phyloP scores from a whole-genome alignment of 1,140 invertebrate species.

The Metaphire vulgaris region DNA sequence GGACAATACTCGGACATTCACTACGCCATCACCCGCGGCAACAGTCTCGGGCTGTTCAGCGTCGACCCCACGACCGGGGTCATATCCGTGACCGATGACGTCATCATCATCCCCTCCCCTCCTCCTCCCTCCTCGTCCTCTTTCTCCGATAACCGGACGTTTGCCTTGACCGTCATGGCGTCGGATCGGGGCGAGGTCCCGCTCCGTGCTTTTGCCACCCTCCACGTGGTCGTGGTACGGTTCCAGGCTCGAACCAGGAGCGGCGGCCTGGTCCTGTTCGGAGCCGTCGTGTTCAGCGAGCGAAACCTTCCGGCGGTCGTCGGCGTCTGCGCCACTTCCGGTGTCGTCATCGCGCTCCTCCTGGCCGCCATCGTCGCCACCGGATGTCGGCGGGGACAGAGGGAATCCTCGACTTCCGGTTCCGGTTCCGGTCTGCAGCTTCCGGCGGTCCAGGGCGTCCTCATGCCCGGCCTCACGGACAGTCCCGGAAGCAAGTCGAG shows the following conservation, averaged over 20 bases:
- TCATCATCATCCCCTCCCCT: too few relatives aligned
- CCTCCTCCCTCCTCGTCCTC: too few relatives aligned
- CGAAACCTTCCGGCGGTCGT: not conserved
- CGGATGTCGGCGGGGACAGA: not conserved
- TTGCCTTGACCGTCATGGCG: not conserved
- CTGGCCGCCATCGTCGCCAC: slow-evolving; percentile 12
- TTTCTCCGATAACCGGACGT: not conserved
- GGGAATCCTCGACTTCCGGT: not conserved
- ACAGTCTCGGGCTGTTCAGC: not conserved
- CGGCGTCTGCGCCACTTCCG: slow-evolving; percentile 13
- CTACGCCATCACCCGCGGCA: not conserved
- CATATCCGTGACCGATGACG: not conserved
- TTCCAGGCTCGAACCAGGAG: not conserved
- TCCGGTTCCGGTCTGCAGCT: not conserved
- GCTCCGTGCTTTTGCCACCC: not conserved
- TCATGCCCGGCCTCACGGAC: not conserved
- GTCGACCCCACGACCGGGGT: slow-evolving; percentile 12
- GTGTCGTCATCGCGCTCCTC: slow-evolving; percentile 6
- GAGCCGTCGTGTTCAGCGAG: slow-evolving; percentile 1
- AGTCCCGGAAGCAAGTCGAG: not conserved
- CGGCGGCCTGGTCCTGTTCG: not conserved
- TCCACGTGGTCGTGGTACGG: not conserved
- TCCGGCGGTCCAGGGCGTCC: not conserved
- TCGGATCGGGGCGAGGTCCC: not conserved
- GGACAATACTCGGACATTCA: not conserved